Evolutionary conservation across 1,140 invertebrate genomes (phyloP), one percentile per base, ranked within the genome.

Genomic region (Homalodisca vitripennis): DNA sequence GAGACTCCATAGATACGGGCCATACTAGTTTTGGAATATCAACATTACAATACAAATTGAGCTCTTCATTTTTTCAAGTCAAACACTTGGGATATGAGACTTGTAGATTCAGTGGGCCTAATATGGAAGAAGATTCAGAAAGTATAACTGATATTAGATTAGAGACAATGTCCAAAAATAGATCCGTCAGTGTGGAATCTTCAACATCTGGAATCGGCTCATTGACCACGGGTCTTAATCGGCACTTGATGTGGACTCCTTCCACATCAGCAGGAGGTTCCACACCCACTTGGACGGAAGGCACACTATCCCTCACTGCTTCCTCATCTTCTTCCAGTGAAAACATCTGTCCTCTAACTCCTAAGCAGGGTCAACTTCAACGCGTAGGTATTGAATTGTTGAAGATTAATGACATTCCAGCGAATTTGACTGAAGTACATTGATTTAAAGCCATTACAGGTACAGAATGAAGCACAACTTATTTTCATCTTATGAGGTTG

Each of bases 241-340:
- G 68, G 29, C 67, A 74, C 51, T 80, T 86, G 73, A 89, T 86
- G 13, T 93, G 91, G 89, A 96, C 94, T 51, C 93, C 93, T 31
- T 92, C 93, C n/a, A 88, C 91, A 55, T 94, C 92, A 71, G 89
- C 92, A 72, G 94, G 95, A 80, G 94, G 91, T 53, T 92, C 93
- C 2, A 97, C 95, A 20, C 94, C 95, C 13, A 98, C 95, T 20
- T 97, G 95, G 91, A 98, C 96, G 24, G 96, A 98, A 84, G 96
- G 95, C 76, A 98, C 96, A 70, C 96, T 95, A 57, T 96, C 93
- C 78, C 97, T 95, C 82, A 98, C 95, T 48, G 93, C 97, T 79
- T 97, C 94, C 74, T 97, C 94, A 79, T 93, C 92, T 83, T 95
- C 92, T 82, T 91, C 90, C 76, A n/a, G n/a, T n/a, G 93, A 95